These are phyloP conservation scores for Operophtera brumata DNA, from an alignment of 2,888 invertebrate genomes.

Conservation along the genomic window DNA sequence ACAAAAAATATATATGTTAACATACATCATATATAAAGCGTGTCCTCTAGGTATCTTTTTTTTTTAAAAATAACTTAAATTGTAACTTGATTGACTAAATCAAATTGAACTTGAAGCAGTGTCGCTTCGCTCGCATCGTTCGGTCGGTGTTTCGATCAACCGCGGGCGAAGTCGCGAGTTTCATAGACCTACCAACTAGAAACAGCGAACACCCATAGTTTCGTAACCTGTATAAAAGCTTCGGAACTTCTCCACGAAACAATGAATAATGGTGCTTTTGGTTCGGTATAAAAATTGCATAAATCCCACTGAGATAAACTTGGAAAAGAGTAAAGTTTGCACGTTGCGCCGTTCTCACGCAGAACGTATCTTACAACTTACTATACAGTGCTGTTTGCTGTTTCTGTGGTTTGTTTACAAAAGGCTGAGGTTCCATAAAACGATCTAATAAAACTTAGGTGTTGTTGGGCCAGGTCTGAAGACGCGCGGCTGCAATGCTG, in stretches of 20 bases:
- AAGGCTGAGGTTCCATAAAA: slow-evolving; percentile 3
- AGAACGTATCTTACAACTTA: slow-evolving; percentile 27
- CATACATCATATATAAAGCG: too few relatives aligned
- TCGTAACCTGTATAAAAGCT: slow-evolving; percentile 14
- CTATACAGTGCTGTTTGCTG: slow-evolving; percentile 13
- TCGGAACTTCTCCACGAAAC: slow-evolving; percentile 20
- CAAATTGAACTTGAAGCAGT: too few relatives aligned
- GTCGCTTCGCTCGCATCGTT: too few relatives aligned
- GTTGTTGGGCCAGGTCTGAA: not conserved
- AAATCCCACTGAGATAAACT: slow-evolving; percentile 34
- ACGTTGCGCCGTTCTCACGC: slow-evolving; percentile 27
- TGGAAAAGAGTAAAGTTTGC: slow-evolving; percentile 28
- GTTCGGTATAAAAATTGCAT: slow-evolving; percentile 29
- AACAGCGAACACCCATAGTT: slow-evolving; percentile 1
- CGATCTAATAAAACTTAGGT: not conserved
- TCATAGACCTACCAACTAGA: not conserved
- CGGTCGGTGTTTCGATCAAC: too few relatives aligned
- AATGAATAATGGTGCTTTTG: slow-evolving; percentile 27
- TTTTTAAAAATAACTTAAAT: slow-evolving; percentile 6
- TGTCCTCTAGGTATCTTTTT: not conserved
- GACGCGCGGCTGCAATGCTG: too few relatives aligned
- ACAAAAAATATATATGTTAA: too few relatives aligned
- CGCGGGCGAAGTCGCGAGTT: too few relatives aligned
- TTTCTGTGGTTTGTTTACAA: slow-evolving; percentile 16
- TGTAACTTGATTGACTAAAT: too few relatives aligned